Evolutionary conservation across 2,888 invertebrate genomes (phyloP).

Genomic region (Archips xylosteana): DNA sequence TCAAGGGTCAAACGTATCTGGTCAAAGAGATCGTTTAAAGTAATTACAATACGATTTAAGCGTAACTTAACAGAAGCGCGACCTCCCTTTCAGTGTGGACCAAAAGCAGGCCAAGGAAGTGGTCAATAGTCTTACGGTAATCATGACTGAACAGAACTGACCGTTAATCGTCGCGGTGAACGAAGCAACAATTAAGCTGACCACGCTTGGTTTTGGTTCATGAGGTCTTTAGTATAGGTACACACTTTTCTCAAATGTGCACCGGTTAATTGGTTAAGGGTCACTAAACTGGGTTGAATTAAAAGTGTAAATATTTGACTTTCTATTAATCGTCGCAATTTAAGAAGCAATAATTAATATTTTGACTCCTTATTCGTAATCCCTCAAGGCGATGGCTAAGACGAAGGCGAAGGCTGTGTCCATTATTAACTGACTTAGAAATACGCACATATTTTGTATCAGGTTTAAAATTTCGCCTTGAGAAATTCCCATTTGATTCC

Average conservation of each 20-base stretch:
- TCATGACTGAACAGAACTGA: constrained; percentile 30
- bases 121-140: constrained; percentile 27
- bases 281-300: neutral
- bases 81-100: constrained; percentile 36
- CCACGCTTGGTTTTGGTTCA: constrained; percentile 9
- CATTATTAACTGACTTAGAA: no score
- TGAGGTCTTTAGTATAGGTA: neutral
- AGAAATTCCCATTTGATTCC: no score
- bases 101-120: constrained; percentile 41
- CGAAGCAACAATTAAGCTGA: constrained; percentile 23
- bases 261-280: neutral
- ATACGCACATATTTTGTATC: no score
- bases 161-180: constrained; percentile 25
- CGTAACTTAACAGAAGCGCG: constrained; percentile 34
- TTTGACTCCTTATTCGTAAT: no score
- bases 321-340: no score
- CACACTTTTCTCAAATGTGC: neutral
- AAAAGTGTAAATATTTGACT: no score
- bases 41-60: constrained; percentile 27
- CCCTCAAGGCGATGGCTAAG: no score
- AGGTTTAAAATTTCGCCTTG: no score
- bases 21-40: constrained; percentile 19
- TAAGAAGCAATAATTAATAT: no score
- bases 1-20: constrained; percentile 28
- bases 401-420: no score